A percentile compares a stretch with the other conserved stretches of the same genome.
Evolutionary conservation across 2,888 invertebrate species (phyloP).

Genomic region (Chymomyza procnemis): DNA sequence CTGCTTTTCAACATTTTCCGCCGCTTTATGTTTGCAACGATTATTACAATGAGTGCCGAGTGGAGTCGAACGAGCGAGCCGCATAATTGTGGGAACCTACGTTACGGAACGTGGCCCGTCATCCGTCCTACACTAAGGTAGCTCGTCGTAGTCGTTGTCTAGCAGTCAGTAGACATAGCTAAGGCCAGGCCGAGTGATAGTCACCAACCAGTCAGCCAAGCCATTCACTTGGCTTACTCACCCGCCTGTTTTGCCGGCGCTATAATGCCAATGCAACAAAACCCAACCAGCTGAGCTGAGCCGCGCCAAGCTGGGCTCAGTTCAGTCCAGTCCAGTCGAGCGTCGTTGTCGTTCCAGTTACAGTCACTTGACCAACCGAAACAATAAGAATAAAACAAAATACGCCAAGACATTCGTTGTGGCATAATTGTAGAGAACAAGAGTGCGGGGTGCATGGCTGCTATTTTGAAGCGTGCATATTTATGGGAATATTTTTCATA

Average conservation of each 20-base stretch:
- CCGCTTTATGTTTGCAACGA: conserved; percentile 66
- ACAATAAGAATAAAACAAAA: conserved; percentile 72
- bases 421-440: conserved; percentile 54
- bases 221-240: conserved; percentile 65
- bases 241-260: conserved; percentile 51
- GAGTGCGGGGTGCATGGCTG: background rate
- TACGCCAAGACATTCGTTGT: conserved; percentile 20
- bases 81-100: conserved; percentile 69
- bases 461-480: conserved; percentile 64
- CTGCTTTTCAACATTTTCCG: conserved; percentile 63
- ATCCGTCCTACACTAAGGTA: background rate
- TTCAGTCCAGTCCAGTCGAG: conserved; percentile 30
- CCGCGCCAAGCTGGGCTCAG: conserved; percentile 28
- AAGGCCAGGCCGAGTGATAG: conserved; percentile 47
- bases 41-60: conserved; percentile 58
- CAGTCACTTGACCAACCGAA: conserved; percentile 79
- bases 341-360: conserved; percentile 73
- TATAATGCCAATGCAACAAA: conserved; percentile 67
- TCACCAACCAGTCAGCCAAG: conserved; percentile 41
- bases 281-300: conserved; percentile 14
- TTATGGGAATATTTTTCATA: conserved; percentile 65
- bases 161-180: conserved; percentile 54
- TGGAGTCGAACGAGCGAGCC: conserved; percentile 48
- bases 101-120: conserved; percentile 56
- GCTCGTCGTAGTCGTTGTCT: conserved; percentile 24